phyloP scores from a whole-genome alignment of 2,113 vertebrate species.

The Mungos mungo region DNA sequence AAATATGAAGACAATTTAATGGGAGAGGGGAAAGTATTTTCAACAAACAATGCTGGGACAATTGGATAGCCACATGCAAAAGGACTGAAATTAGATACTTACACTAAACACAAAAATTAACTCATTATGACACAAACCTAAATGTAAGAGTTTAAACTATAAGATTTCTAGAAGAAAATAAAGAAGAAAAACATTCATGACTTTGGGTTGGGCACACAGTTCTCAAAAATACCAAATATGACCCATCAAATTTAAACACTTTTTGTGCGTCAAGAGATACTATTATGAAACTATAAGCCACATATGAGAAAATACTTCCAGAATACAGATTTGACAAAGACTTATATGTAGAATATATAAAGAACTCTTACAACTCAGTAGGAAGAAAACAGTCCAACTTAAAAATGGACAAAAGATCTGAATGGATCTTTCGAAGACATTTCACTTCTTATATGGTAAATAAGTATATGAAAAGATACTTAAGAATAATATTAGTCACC shows the following conservation, averaged over 20 bases:
- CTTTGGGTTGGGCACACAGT: background rate
- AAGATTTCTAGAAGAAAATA: slow-evolving; percentile 16
- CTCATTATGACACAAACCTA: background rate
- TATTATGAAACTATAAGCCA: background rate
- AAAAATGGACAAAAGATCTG: background rate
- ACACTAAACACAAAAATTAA: background rate
- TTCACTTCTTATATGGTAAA: background rate
- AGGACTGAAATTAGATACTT: background rate
- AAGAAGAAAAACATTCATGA: background rate
- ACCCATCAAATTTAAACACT: background rate
- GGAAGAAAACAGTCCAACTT: background rate
- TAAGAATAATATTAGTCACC: background rate
- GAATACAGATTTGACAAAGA: background rate
- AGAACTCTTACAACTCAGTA: background rate
- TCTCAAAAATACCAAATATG: slow-evolving; percentile 21
- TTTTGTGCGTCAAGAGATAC: background rate
- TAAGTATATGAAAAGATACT: background rate
- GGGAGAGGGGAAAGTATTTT: background rate
- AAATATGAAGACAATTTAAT: background rate
- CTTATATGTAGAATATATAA: background rate
- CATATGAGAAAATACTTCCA: background rate
- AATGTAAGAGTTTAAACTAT: background rate
- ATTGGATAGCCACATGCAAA: background rate
- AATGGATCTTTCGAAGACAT: background rate
- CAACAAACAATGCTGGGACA: background rate